These are phyloP conservation scores for Danionella dracula DNA, from an alignment of 2,797 vertebrate genomes.

Conservation along the genomic window DNA sequence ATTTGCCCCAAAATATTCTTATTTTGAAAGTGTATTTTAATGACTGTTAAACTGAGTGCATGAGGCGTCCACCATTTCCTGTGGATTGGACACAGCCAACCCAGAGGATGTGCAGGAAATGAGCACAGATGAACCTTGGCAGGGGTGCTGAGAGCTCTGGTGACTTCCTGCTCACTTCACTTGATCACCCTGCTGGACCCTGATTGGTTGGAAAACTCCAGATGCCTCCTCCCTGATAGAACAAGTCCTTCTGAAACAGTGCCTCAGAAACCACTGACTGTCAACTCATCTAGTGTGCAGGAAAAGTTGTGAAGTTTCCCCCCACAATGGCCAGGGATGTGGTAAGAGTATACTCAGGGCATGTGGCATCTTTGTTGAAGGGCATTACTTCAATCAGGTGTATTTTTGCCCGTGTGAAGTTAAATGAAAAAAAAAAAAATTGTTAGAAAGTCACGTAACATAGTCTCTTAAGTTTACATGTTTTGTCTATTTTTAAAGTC, in stretches of 20 bases:
- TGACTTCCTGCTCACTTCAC: slow-evolving; percentile 59
- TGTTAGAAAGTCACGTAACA: too few species aligned
- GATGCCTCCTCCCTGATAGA: slow-evolving; percentile 58
- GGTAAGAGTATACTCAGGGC: background rate
- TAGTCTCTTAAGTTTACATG: too few species aligned
- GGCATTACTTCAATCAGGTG: too few species aligned
- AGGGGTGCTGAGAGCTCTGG: slow-evolving; percentile 41
- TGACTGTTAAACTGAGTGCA: slow-evolving; percentile 8
- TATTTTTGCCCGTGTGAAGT: too few species aligned
- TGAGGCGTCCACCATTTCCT: slow-evolving; percentile 58
- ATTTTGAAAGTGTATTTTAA: slow-evolving; percentile 4
- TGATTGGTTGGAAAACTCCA: slow-evolving; percentile 71
- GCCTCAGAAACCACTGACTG: slow-evolving; percentile 42
- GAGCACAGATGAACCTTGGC: slow-evolving; percentile 56
- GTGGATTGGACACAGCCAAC: slow-evolving; percentile 54
- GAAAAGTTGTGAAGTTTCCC: slow-evolving; percentile 39
- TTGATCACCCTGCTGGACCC: slow-evolving; percentile 56
- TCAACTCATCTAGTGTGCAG: slow-evolving; percentile 27
- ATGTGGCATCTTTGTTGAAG: background rate
- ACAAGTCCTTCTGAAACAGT: slow-evolving; percentile 38
- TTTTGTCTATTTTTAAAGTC: too few species aligned
- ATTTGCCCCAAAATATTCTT: too few species aligned
- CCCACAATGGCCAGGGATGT: background rate
- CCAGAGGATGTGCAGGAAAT: slow-evolving; percentile 64
- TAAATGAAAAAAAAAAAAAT: too few species aligned